These are phyloP conservation scores for Lerema accius DNA, from an alignment of 1,140 invertebrate species.

Conservation along the genomic window DNA sequence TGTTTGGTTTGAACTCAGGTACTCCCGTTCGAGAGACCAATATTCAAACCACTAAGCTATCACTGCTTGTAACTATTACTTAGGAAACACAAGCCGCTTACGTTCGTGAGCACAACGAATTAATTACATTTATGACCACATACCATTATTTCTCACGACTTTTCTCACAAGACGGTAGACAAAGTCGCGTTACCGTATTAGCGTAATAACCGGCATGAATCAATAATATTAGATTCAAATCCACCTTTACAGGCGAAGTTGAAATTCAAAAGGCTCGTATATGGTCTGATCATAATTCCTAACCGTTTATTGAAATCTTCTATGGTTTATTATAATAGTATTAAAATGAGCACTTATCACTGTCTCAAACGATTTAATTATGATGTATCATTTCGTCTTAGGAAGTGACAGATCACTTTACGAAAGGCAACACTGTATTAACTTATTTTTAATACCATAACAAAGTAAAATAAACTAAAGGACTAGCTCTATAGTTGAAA, in stretches of 20 bases:
- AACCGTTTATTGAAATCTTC: neutral
- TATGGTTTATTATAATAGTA: neutral
- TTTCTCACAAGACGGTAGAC: neutral
- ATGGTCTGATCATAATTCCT: constrained; percentile 8
- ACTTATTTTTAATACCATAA: too few species aligned
- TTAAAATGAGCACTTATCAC: too few species aligned
- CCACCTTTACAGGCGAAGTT: neutral
- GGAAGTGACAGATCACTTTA: too few species aligned
- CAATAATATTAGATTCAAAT: constrained; percentile 3
- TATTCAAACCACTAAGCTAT: too few species aligned
- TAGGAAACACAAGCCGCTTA: neutral
- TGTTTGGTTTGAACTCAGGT: too few species aligned
- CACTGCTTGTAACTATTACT: too few species aligned
- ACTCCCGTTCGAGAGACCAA: too few species aligned
- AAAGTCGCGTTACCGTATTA: neutral
- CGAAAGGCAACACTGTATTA: too few species aligned
- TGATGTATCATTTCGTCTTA: too few species aligned
- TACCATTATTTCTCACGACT: constrained; percentile 1
- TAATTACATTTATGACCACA: neutral
- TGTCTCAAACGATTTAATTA: too few species aligned
- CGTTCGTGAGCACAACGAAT: neutral
- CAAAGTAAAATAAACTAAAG: too few species aligned
- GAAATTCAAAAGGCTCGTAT: constrained; percentile 14
- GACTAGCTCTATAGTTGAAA: too few species aligned
- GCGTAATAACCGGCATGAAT: constrained; percentile 1